Base-by-base conservation (phyloP, 2,888 invertebrate species). In the Andrena trimmerana region DNA sequence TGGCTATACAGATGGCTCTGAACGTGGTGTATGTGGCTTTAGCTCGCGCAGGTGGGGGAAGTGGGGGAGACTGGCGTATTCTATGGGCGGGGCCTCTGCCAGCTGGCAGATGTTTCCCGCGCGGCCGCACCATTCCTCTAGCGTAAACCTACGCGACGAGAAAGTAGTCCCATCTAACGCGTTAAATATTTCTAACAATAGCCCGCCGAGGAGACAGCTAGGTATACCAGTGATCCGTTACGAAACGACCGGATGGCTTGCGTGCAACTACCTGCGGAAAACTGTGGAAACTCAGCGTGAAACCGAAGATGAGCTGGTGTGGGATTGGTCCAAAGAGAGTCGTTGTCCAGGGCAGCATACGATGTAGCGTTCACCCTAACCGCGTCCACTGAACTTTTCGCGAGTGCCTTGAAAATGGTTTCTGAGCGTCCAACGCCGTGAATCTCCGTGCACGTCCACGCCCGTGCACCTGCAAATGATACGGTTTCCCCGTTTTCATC, bases 21-120 rank as follows among this genome's bases (percentile, higher is more conserved):
- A 7, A n/a, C 33, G 27, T 68, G 27, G 75, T 63, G 31, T 86
- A 78, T 27, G 81, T 74, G 63, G 36, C 67, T 66, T 72, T 65
- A 80, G 71, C 67, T 73, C 62, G 81, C 52, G 84, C 62, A 73
- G 78, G 77, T 67, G 85, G 73, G 73, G 77, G 81, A 81, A 76
- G 80, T 83, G 88, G 86, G 84, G 79, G 72, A 88, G 83, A 85
- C 86, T 87, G 91, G 92, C 93, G 92, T 93, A 93, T 93, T 93
- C 90, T 91, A 92, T 94, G 95, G 95, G 95, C 95, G 95, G 95
- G 94, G 95, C 94, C 92, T 93, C 92, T 92, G 94, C 95, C 95
- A 95, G 95, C 95, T 95, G 95, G 95, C 95, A 95, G 95, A 95
- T 95, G 95, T 94, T 94, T 94, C 94, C 94, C 94, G 91, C 93